Percentiles rank a stretch among this genome's conserved stretches.
Evolutionary conservation across 2,888 invertebrate species (phyloP).

Genomic region (Coelogynopora nodosa): DNA sequence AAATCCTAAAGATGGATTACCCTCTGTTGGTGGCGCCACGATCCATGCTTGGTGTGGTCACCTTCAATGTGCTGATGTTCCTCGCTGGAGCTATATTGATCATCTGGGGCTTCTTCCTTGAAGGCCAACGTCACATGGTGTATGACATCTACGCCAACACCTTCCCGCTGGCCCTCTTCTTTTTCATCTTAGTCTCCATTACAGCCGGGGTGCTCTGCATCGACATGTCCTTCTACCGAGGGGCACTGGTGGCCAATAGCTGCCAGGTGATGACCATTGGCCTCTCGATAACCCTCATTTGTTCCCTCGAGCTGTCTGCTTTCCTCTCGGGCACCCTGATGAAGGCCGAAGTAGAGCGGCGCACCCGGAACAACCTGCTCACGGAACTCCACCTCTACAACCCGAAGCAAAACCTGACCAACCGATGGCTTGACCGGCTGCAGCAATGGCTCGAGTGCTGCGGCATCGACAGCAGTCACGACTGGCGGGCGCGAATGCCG

Average conservation of each 20-base stretch:
- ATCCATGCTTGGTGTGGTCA: background rate
- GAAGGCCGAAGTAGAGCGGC: slow-evolving; percentile 4
- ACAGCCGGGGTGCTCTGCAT: slow-evolving; percentile 24
- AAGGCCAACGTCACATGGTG: slow-evolving; percentile 25
- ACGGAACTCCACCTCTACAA: background rate
- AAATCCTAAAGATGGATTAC: no score
- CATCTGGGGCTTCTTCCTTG: slow-evolving; percentile 26
- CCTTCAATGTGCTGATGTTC: slow-evolving; percentile 22
- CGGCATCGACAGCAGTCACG: slow-evolving; percentile 2
- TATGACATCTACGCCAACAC: slow-evolving; percentile 37
- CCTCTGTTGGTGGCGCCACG: slow-evolving; percentile 32
- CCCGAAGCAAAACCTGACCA: background rate
- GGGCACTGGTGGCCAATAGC: slow-evolving; percentile 18
- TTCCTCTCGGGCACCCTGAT: slow-evolving; percentile 29
- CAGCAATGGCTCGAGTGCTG: slow-evolving; percentile 33
- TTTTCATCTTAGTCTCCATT: background rate
- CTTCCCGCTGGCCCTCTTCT: slow-evolving; percentile 27
- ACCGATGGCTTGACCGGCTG: background rate
- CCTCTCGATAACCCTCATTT: slow-evolving; percentile 27
- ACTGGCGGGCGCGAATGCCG: slow-evolving; percentile 6
- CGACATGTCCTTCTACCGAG: slow-evolving; percentile 35
- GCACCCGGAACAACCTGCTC: slow-evolving; percentile 11
- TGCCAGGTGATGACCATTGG: slow-evolving; percentile 36
- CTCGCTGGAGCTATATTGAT: slow-evolving; percentile 16
- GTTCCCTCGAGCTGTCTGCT: slow-evolving; percentile 32